phyloP scores from a whole-genome alignment of 2,888 invertebrate species.

The Melipona bicolor region DNA sequence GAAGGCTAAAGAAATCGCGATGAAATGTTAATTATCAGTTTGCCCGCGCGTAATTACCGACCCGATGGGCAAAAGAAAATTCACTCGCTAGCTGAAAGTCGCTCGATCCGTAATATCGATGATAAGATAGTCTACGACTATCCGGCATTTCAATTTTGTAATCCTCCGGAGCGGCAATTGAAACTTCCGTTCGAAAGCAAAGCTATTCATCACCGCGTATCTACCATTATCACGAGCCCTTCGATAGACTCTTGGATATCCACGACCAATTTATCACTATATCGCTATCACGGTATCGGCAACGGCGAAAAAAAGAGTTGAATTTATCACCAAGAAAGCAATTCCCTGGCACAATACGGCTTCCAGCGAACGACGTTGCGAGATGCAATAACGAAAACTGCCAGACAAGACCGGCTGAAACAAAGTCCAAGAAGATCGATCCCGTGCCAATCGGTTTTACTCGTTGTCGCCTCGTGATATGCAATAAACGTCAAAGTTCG shows the following conservation, averaged over 20 bases:
- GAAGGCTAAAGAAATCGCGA: no score
- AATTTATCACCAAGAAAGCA: slow-evolving; percentile 20
- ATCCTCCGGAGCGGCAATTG: slow-evolving; percentile 1
- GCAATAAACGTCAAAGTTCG: background rate
- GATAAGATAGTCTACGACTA: background rate
- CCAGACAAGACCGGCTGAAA: background rate
- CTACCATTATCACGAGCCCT: slow-evolving; percentile 20
- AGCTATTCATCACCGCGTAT: slow-evolving; percentile 32
- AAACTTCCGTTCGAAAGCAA: slow-evolving; percentile 15
- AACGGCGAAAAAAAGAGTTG: background rate
- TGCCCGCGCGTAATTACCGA: no score
- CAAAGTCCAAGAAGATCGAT: background rate
- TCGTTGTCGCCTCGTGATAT: background rate
- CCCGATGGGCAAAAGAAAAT: no score
- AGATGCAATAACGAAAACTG: slow-evolving; percentile 1
- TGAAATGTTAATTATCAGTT: no score
- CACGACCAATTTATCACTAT: slow-evolving; percentile 32
- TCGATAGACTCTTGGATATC: slow-evolving; percentile 20
- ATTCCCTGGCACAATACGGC: background rate
- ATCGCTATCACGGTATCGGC: slow-evolving; percentile 20
- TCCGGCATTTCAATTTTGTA: slow-evolving; percentile 15
- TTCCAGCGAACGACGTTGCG: background rate
- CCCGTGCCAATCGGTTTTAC: background rate
- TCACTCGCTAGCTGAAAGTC: background rate
- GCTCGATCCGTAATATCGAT: background rate